These are phyloP conservation scores for Enteromius paludinosus DNA, from an alignment of 2,797 vertebrate species.

Conservation along the genomic window DNA sequence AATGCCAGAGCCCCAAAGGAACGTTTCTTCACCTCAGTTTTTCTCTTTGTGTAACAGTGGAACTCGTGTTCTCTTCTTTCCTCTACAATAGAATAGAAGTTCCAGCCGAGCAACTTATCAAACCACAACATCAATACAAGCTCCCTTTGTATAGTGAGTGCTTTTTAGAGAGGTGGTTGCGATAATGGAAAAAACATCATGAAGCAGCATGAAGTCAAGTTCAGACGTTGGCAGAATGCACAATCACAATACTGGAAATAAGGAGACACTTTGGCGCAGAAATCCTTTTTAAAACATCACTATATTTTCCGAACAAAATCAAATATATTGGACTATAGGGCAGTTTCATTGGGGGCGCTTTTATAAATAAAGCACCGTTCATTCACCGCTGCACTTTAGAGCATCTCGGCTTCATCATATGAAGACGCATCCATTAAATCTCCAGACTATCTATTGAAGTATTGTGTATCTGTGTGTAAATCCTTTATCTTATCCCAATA, in stretches of 20 bases:
- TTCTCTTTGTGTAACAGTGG: constrained; percentile 9
- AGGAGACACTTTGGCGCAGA: not conserved
- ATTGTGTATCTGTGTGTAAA: not conserved
- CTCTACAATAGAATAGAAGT: constrained; percentile 29
- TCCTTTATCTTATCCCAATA: constrained; percentile 5
- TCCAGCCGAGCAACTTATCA: constrained; percentile 36
- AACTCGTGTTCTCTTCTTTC: constrained; percentile 19
- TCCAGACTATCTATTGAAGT: not conserved
- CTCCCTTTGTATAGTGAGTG: constrained; percentile 28
- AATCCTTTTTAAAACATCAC: not conserved
- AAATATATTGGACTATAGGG: not conserved
- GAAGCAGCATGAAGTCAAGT: constrained; percentile 28
- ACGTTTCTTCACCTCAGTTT: constrained; percentile 2
- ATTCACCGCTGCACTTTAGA: not conserved
- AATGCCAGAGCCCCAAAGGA: constrained; percentile 28
- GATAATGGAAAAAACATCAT: constrained; percentile 34
- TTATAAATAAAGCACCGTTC: not conserved
- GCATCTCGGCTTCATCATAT: not conserved
- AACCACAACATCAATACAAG: constrained; percentile 45
- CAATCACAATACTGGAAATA: constrained; percentile 18
- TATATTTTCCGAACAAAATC: not conserved
- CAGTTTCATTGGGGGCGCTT: not conserved
- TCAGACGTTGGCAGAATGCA: constrained; percentile 29
- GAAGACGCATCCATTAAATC: not conserved
- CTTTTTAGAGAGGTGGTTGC: constrained; percentile 22